phyloP scores from a whole-genome alignment of 2,888 invertebrate genomes.

The Xestobium rufovillosum region DNA sequence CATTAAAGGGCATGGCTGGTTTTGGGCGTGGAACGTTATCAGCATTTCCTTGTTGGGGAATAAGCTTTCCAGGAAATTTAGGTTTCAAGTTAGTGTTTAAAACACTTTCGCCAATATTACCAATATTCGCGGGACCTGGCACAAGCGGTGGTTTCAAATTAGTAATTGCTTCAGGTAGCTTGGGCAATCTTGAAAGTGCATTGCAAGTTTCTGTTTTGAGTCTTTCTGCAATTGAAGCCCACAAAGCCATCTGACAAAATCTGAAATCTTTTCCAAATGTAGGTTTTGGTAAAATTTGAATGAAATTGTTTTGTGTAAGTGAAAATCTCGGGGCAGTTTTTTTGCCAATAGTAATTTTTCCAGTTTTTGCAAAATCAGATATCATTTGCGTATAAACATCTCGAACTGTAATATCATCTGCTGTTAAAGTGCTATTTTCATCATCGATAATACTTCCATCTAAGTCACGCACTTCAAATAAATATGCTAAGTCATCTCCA shows the following conservation, averaged over 20 bases:
- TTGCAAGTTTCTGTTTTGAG: constrained; percentile 50
- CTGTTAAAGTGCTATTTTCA: constrained; percentile 37
- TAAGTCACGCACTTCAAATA: constrained; percentile 59
- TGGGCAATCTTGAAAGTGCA: too few species aligned
- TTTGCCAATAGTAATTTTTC: constrained; percentile 38
- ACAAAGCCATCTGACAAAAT: constrained; percentile 62
- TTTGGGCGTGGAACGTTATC: too few species aligned
- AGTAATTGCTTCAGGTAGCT: too few species aligned
- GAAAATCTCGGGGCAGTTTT: constrained; percentile 41
- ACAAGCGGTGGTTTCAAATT: too few species aligned
- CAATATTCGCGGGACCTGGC: too few species aligned
- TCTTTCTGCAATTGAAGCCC: constrained; percentile 55
- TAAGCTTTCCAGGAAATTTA: too few species aligned
- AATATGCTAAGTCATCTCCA: constrained; percentile 65
- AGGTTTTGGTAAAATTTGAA: constrained; percentile 48
- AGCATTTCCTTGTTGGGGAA: too few species aligned
- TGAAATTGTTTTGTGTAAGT: constrained; percentile 44
- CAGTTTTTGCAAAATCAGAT: constrained; percentile 56
- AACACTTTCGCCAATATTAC: too few species aligned
- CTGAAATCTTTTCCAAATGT: constrained; percentile 45
- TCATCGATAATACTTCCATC: constrained; percentile 49
- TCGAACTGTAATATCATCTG: constrained; percentile 57
- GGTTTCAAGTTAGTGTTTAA: too few species aligned
- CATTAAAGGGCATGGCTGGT: too few species aligned
- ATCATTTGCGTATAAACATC: constrained; percentile 59